Base-by-base conservation (phyloP, 2,888 invertebrate species). In the Gandaritis pyraliata region DNA sequence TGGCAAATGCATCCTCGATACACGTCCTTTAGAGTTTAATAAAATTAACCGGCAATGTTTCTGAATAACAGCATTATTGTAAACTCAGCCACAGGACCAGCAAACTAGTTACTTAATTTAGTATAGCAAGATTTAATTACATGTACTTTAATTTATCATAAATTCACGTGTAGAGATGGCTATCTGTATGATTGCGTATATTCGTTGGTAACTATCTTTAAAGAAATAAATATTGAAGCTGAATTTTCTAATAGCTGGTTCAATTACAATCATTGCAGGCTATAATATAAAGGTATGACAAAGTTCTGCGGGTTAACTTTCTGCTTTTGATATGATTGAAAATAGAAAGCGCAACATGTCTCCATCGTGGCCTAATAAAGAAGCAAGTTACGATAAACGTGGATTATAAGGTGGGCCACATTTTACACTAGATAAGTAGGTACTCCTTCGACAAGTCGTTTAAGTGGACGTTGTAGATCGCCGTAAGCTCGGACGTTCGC, bases 401-500 rank as follows among this genome's bases (percentile, higher is more conserved):
- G 46, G 64, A 63, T 63, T 55, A 54, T 58, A 62, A 54, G 60
- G 30, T 58, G 60, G 59, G 55, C 66, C 60, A 71, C 69, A 69
- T 71, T 71, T 69, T 65, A 70, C 55, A 52, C 64, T 68, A 68
- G 66, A 64, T 67, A 70, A 64, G 68, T 72, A 73, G 72, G 72
- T 70, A 70, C 72, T 70, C 68, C 66, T 69, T 67, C 66, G 73
- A 74, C 72, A 72, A 71, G 65, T 69, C 68, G 71, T 75, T 77
- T 75, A 75, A 76, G 73, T 75, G 80, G 71, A 73, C 70, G 71
- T 73, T 71, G 74, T 75, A 68, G 72, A 74, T 70, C 74, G 76
- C 76, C 76, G 75, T 78, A 68, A 78, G 79, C 74, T 69, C 78
- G 81, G 83, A 77, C 83, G 82, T 82, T 86, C 83, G 81, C 86